Base-by-base conservation (phyloP, 1,140 invertebrate genomes). In the Colletes gigas region DNA sequence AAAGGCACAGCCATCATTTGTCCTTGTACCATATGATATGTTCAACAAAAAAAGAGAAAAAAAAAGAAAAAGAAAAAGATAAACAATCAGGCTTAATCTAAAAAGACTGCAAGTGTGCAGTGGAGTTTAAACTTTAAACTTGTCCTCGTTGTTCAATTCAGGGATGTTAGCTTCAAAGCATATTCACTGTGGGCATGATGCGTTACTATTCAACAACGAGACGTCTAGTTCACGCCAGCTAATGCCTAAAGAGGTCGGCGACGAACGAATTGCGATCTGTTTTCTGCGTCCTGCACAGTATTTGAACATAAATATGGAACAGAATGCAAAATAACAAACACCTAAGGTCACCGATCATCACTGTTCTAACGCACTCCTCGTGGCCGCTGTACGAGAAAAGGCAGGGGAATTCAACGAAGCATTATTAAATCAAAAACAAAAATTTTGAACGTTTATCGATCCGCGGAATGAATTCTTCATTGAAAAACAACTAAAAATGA, bases 1-100 rank as follows among this genome's bases (percentile, higher is more conserved):
- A 78, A 73, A 84, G 78, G 82, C 83, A 85, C 82, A 85, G 83
- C 83, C 83, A 81, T 82, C 78, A 71, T 84, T 84, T 69, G 44
- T 74, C 59, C 69, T 63, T 78, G 39, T 78, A 50, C 17, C 71
- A 47, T 57, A 12, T 67, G 62, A 75, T 80, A 74, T 80, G 54
- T 67, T 19, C 9, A 81, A 75, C 44, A 2, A 9, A 79, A 76
- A 59, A 76, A 19, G 12, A 54, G 12, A 54, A 54, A 10, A 78
- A 63, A 15, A 8, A 12, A 77, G 15, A 10, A 54, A 54, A 10
- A 78, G 54, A 15, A 8, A 12, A 77, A 63, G 54, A 72, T 1
- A 75, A 81, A 75, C n/a, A 68, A 68, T 68, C 78, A 21, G 21
- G 30, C 54, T 14, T 50, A 9, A 47, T 59, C 60, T 54, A 41